Conservation (phyloP, 2,888 invertebrate species). For the Mimachlamys varia region DNA sequence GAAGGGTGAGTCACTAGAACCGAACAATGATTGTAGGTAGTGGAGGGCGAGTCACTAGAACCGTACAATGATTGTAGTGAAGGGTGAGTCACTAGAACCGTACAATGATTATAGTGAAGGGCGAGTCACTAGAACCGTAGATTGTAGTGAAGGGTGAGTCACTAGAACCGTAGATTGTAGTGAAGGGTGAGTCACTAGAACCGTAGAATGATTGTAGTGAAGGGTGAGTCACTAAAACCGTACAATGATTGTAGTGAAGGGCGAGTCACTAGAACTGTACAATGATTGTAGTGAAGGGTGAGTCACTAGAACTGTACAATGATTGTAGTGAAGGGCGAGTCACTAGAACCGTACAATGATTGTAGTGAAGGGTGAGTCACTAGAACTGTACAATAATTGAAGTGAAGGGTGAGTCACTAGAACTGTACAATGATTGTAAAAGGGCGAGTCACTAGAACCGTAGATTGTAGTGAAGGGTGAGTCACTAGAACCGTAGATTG, state of each 20-base stretch:
- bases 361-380: no score
- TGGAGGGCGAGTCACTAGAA: background rate
- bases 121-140: background rate
- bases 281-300: background rate
- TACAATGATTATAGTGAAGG: background rate
- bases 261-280: background rate
- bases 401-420: no score
- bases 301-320: background rate
- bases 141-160: background rate
- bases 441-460: no score
- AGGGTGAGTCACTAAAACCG: background rate
- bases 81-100: constrained; percentile 61
- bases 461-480: no score
- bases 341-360: no score
- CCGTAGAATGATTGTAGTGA: background rate
- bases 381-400: no score
- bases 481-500: no score
- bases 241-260: background rate
- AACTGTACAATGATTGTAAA: no score
- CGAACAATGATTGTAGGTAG: background rate
- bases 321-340: no score
- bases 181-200: background rate
- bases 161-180: background rate
- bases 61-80: constrained; percentile 87
- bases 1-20: constrained; percentile 67